These are phyloP conservation scores for Papilio gigon DNA, from an alignment of 2,888 invertebrate genomes.

Conservation along the genomic window DNA sequence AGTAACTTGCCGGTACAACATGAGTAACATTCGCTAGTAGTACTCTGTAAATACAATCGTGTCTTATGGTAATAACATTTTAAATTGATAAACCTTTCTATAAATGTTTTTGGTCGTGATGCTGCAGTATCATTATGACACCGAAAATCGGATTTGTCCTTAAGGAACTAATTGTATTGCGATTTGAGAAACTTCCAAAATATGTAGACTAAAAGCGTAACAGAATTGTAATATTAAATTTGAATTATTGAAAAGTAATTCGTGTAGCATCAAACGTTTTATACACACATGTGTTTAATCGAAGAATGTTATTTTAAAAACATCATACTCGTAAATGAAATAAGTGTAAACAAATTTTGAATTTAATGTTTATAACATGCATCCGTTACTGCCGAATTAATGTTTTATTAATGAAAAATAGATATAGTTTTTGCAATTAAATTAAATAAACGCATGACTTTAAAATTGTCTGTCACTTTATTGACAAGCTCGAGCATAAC, in stretches of 20 bases:
- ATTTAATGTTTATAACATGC: constrained; percentile 29
- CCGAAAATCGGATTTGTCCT: neutral
- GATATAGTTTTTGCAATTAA: constrained; percentile 1
- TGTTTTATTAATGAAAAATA: constrained; percentile 17
- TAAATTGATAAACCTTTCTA: neutral
- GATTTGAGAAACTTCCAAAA: neutral
- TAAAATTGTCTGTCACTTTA: neutral
- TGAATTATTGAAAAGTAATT: neutral
- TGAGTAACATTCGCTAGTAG: neutral
- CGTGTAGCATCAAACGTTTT: neutral
- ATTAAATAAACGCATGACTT: neutral
- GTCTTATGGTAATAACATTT: neutral
- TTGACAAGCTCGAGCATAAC: neutral
- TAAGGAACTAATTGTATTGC: neutral
- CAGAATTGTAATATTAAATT: neutral
- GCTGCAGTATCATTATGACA: no score
- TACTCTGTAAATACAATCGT: no score
- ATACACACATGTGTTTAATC: neutral
- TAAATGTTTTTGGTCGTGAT: neutral
- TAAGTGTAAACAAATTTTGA: constrained; percentile 28
- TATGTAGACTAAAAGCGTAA: neutral
- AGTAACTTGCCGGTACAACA: neutral
- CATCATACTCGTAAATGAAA: constrained; percentile 23
- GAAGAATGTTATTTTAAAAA: constrained; percentile 7
- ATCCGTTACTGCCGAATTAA: constrained; percentile 25